Conservation (phyloP, 2,888 invertebrate genomes). For the Acronicta psi region DNA sequence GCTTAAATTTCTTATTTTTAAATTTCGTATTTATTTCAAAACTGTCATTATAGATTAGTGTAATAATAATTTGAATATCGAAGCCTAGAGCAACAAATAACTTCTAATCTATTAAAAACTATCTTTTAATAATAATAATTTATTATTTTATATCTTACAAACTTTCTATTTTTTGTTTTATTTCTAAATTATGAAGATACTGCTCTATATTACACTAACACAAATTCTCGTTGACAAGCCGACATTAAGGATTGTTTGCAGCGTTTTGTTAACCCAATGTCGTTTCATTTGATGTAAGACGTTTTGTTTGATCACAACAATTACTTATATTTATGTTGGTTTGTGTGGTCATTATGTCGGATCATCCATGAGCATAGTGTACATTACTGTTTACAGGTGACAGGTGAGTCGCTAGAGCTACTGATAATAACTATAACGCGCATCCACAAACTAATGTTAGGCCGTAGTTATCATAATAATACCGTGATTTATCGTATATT, state of each 20-base stretch:
- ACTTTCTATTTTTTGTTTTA: conserved; percentile 45
- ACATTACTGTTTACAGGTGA: conserved; percentile 51
- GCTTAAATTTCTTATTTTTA: not conserved
- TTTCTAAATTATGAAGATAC: conserved; percentile 52
- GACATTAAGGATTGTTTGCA: conserved; percentile 65
- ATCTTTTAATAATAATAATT: conserved; percentile 31
- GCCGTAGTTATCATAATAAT: conserved; percentile 71
- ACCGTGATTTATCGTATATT: conserved; percentile 80
- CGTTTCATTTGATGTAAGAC: conserved; percentile 65
- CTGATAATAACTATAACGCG: conserved; percentile 49
- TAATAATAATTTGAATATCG: not conserved
- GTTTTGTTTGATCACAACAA: conserved; percentile 61
- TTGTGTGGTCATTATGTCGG: conserved; percentile 59
- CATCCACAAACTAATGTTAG: conserved; percentile 67
- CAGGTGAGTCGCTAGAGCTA: conserved; percentile 58
- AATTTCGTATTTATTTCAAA: too few relatives aligned
- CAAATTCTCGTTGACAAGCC: conserved; percentile 86
- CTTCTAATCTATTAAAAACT: conserved; percentile 13
- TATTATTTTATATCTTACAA: conserved; percentile 36
- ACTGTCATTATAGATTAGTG: conserved; percentile 1
- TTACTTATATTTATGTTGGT: conserved; percentile 59
- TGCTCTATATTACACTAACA: conserved; percentile 81
- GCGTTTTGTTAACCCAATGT: conserved; percentile 60
- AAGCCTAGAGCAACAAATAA: conserved; percentile 11
- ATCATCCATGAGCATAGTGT: conserved; percentile 53